These are phyloP conservation scores for Naja naja DNA, from an alignment of 2,113 vertebrate genomes.

Conservation along the genomic window DNA sequence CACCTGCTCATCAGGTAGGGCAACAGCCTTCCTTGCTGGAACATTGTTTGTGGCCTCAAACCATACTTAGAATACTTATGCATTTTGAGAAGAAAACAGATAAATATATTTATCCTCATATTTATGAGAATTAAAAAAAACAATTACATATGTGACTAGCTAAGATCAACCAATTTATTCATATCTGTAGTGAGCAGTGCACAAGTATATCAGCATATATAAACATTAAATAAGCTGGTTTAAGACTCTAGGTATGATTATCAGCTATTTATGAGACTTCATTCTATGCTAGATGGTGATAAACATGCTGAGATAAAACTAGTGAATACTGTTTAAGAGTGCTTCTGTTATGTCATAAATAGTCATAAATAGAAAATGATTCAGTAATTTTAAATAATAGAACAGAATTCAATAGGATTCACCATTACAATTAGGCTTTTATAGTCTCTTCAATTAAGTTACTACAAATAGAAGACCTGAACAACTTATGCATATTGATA, in stretches of 20 bases:
- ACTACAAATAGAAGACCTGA: slow-evolving; percentile 47
- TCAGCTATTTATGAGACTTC: not conserved
- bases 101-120: not conserved
- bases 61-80: not conserved
- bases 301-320: slow-evolving; percentile 31
- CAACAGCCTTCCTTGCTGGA: too few relatives aligned
- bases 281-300: not conserved
- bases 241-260: not conserved
- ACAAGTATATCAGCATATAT: not conserved
- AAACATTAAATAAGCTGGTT: not conserved
- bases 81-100: not conserved
- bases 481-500: slow-evolving; percentile 31
- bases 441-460: slow-evolving; percentile 53
- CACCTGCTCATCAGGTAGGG: too few relatives aligned
- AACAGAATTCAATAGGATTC: slow-evolving; percentile 52
- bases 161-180: not conserved
- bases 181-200: not conserved
- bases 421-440: slow-evolving; percentile 48
- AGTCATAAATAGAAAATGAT: slow-evolving; percentile 49
- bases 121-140: not conserved
- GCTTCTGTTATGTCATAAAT: slow-evolving; percentile 34
- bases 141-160: not conserved
- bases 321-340: slow-evolving; percentile 39
- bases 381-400: slow-evolving; percentile 55
- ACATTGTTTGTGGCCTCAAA: too few relatives aligned